Evolutionary conservation across 2,797 vertebrate species (phyloP), one percentile per base, ranked within the genome.

Genomic region (Eidolon dupreanum): DNA sequence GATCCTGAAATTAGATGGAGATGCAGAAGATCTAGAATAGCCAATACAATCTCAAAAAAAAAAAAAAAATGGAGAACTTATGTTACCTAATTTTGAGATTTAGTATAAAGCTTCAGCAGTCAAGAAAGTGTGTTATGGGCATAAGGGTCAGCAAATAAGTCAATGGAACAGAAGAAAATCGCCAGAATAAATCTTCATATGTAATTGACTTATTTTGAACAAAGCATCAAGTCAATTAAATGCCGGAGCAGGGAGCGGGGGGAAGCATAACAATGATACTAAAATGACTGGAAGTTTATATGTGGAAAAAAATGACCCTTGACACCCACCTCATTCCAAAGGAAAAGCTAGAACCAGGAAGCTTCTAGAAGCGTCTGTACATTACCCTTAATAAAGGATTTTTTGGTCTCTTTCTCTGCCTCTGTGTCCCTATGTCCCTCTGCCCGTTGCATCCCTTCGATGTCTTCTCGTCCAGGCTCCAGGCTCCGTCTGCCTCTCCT

Each of bases 191-290:
- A 15, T 46, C 12, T 16, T 65, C 74, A 65, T 63, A 15, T 33
- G 8, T 22, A 33, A 24, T 83, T 31, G 33, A 33, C 41, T 33
- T 83, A 43, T 65, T 83, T 65, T 83, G 79, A 46, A 49, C 31
- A 63, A 46, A 16, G 11, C 19, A 33, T 65, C 28, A 65, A 24
- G 41, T 65, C 20, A 26, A 46, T 13, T 24, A n/a, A 55, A 5
- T 36, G 49, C 2, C 9, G 5, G 4, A 13, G 46, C 0, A 41
- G 38, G 41, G 49, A 10, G 26, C 1, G 41, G 6, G 4, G 16
- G 55, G 22, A 4, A 5, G 57, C 57, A 41, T 43, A 63, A n/a
- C 28, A 82, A 82, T 15, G 11, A 6, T n/a, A 33, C 38, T 63
- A 57, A 46, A 61, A n/a, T 4, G 43, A 46, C 1, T 46, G 31